Evolutionary conservation across 92 coral and sea anemone species (phyloP).

Genomic region (Meandrina meandrites): DNA sequence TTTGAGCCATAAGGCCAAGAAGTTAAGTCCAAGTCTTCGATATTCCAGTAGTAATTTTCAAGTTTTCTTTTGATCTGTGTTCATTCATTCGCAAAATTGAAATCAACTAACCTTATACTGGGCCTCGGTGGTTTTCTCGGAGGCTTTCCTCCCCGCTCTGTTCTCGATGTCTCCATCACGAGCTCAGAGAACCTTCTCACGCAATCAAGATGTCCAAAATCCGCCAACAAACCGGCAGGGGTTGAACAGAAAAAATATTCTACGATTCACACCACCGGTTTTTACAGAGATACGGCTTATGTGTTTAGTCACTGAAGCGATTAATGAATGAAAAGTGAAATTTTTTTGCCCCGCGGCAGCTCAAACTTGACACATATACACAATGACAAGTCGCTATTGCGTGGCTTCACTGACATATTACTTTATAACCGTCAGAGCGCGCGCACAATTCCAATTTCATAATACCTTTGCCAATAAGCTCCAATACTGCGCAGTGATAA

Average conservation of each 20-base stretch:
- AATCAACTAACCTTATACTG: constrained; percentile 57
- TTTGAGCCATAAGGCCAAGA: not conserved
- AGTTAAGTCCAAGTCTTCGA: not conserved
- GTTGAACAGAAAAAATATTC: constrained; percentile 20
- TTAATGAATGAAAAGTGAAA: constrained; percentile 36
- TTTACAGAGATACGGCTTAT: constrained; percentile 8
- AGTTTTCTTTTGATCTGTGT: constrained; percentile 9
- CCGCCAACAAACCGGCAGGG: constrained; percentile 19
- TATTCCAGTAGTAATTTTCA: not conserved
- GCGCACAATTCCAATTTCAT: constrained; percentile 24
- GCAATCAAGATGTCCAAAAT: constrained; percentile 16
- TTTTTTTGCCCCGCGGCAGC: constrained; percentile 32
- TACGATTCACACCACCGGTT: constrained; percentile 5
- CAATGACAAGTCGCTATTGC: constrained; percentile 32
- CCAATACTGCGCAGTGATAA: constrained; percentile 8
- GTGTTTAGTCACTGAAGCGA: constrained; percentile 36
- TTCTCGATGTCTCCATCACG: constrained; percentile 24
- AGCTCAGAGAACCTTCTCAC: not conserved
- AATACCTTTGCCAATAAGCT: not conserved
- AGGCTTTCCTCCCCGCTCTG: not conserved
- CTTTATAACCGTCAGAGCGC: not conserved
- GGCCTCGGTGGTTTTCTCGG: constrained; percentile 77
- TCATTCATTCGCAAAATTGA: constrained; percentile 27
- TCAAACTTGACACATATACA: constrained; percentile 25
- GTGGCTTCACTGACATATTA: constrained; percentile 4